Conservation (phyloP, 2,113 vertebrate species). For the Coryphaenoides rupestris region DNA sequence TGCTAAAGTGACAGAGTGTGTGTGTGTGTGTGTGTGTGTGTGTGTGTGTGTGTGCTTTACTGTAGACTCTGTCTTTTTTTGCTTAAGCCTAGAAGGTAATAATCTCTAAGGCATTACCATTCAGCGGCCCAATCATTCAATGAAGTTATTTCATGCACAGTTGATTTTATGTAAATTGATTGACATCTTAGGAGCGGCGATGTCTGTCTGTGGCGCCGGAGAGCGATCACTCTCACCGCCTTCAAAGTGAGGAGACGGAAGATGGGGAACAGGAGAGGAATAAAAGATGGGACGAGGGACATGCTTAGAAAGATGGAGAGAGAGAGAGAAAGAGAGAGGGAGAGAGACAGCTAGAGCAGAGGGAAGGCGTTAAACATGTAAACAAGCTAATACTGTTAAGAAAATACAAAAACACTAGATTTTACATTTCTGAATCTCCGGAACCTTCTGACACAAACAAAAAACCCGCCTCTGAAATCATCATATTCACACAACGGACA, state of each 20-base stretch:
- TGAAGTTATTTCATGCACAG: constrained; percentile 85
- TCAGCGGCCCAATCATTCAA: constrained; percentile 70
- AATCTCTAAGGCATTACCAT: constrained; percentile 58
- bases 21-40: too few relatives aligned
- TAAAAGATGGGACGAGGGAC: too few relatives aligned
- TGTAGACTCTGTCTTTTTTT: constrained; percentile 47
- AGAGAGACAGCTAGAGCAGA: not conserved
- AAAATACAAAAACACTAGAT: too few relatives aligned
- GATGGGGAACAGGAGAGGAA: constrained; percentile 2
- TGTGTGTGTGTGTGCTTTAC: constrained; percentile 9
- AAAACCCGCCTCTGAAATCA: too few relatives aligned
- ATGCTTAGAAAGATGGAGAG: constrained; percentile 14
- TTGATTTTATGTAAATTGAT: constrained; percentile 90
- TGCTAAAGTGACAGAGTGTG: constrained; percentile 54
- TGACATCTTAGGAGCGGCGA: constrained; percentile 78
- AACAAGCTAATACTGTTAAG: too few relatives aligned
- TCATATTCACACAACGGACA: constrained; percentile 85
- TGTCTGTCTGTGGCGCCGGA: constrained; percentile 77
- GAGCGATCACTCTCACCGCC: constrained; percentile 80
- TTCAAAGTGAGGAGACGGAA: constrained; percentile 46
- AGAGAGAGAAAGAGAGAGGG: constrained; percentile 25
- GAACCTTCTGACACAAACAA: too few relatives aligned
- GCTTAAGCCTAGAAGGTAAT: constrained; percentile 61
- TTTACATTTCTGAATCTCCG: too few relatives aligned
- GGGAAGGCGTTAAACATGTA: not conserved